Percentiles rank a stretch among this genome's conserved stretches.
Evolutionary conservation across 2,797 vertebrate genomes (phyloP).

Genomic region (Epinephelus awoara): DNA sequence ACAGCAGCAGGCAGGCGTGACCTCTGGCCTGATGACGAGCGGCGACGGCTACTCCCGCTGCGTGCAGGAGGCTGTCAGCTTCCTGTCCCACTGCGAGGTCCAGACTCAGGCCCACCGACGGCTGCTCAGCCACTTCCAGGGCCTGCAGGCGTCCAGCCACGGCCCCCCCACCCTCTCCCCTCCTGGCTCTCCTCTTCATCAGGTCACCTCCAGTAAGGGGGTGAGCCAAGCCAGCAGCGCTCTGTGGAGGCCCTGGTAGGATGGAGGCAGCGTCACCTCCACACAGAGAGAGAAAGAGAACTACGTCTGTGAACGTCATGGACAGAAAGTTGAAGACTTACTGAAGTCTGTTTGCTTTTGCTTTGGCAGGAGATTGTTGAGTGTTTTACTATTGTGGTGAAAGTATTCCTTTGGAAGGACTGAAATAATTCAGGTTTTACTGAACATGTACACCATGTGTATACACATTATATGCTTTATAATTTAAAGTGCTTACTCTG

Average conservation of each 20-base stretch:
- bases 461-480: slow-evolving; percentile 17
- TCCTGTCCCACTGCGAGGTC: slow-evolving; percentile 85
- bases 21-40: slow-evolving; percentile 70
- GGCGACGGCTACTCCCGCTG: slow-evolving; percentile 88
- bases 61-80: slow-evolving; percentile 87
- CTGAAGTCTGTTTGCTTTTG: slow-evolving; percentile 65
- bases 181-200: slow-evolving; percentile 70
- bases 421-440: slow-evolving; percentile 64
- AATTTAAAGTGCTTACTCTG: slow-evolving; percentile 32
- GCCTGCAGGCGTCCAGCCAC: slow-evolving; percentile 70
- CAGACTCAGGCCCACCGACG: slow-evolving; percentile 83
- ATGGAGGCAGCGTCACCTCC: slow-evolving; percentile 17
- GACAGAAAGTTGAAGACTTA: slow-evolving; percentile 72
- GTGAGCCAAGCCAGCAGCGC: slow-evolving; percentile 49
- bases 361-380: slow-evolving; percentile 49
- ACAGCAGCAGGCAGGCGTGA: slow-evolving; percentile 51
- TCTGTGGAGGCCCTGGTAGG: slow-evolving; percentile 90
- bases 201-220: slow-evolving; percentile 72
- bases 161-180: slow-evolving; percentile 59
- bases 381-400: slow-evolving; percentile 20
- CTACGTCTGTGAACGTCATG: slow-evolving; percentile 76
- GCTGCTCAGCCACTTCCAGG: slow-evolving; percentile 87
- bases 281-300: slow-evolving; percentile 52
- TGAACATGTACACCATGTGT: slow-evolving; percentile 64
- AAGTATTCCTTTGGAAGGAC: slow-evolving; percentile 64